A percentile compares a stretch with the other conserved stretches of the same genome.
Conservation (phyloP, 1,140 invertebrate species). For the Galendromus occidentalis region DNA sequence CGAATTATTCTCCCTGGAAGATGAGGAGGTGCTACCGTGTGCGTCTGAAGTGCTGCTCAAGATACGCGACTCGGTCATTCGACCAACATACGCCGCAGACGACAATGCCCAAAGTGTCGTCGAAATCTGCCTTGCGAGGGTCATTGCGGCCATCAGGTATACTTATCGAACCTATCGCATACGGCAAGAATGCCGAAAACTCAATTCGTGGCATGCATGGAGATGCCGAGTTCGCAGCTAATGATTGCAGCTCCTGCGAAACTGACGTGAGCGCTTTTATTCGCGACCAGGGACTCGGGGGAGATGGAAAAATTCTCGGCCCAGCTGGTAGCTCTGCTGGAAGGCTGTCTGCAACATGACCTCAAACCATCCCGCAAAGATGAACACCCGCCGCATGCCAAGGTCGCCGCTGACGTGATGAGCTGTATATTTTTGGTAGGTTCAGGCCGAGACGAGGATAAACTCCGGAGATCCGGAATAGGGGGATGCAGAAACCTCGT, state of each 20-base stretch:
- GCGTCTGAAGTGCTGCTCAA: conserved; percentile 53
- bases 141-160: conserved; percentile 59
- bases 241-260: not conserved
- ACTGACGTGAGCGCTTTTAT: conserved; percentile 3
- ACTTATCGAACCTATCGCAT: too few relatives aligned
- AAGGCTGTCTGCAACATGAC: conserved; percentile 68
- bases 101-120: conserved; percentile 80
- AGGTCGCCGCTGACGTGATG: conserved; percentile 79
- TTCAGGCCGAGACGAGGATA: too few relatives aligned
- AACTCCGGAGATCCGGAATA: too few relatives aligned
- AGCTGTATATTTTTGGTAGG: conserved; percentile 77
- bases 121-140: conserved; percentile 70
- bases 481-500: too few relatives aligned
- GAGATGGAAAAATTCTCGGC: conserved; percentile 64
- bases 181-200: too few relatives aligned
- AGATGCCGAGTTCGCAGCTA: too few relatives aligned
- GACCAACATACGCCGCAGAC: conserved; percentile 55
- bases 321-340: conserved; percentile 55
- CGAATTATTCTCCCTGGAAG: conserved; percentile 66
- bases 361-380: conserved; percentile 49
- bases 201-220: too few relatives aligned
- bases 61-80: conserved; percentile 55
- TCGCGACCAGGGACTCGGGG: conserved; percentile 48
- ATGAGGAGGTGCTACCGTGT: conserved; percentile 63
- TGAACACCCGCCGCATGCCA: conserved; percentile 79